Evolutionary conservation across 1,140 invertebrate genomes (phyloP), one percentile per base, ranked within the genome.

Genomic region (Aphaenogaster rudis): DNA sequence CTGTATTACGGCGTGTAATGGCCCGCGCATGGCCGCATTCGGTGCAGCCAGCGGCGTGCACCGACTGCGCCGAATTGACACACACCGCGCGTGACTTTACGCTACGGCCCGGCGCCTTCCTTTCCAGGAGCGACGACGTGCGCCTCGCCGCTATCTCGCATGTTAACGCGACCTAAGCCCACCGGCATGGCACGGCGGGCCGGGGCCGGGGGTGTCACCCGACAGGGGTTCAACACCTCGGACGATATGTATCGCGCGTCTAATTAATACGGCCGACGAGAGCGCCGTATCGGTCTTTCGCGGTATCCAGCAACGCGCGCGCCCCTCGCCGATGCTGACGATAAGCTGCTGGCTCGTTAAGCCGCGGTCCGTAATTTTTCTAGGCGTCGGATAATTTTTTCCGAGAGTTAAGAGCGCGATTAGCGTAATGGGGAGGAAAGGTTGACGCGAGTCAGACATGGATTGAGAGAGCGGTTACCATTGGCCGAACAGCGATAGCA

Each of bases 1-100:
- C 81, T 88, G 79, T 91, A 92, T 93, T 89, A 91, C 69, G 72
- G 66, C 79, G 80, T 69, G 78, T 92, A 93, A 93, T 93, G 87
- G 90, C 74, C 39, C 64, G 72, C 50, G 42, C 80, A 59, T 39
- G 45, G 54, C 69, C 36, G 79, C 72, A 76, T 77, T 82, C 15
- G 61, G 52, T 71, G 71, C 64, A 28, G 67, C 48, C 71, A 61
- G 28, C 69, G 54, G 52, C 69, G 45, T 74, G 79, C 45, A 67
- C 28, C 76, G 42, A 64, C 59, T 48, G 76, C 39, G 6, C 61
- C 74, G 72, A 86, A 86, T 86, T 64, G 84, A 80, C 84, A 52
- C 59, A 45, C 36, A 77, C 72, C 36, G 52, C 80, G 82, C 71
- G 57, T 86, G 82, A 79, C 71, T 79, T 66, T 50, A 15, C 81